Base-by-base conservation (phyloP, 2,888 invertebrate genomes). In the Sicus ferrugineus region DNA sequence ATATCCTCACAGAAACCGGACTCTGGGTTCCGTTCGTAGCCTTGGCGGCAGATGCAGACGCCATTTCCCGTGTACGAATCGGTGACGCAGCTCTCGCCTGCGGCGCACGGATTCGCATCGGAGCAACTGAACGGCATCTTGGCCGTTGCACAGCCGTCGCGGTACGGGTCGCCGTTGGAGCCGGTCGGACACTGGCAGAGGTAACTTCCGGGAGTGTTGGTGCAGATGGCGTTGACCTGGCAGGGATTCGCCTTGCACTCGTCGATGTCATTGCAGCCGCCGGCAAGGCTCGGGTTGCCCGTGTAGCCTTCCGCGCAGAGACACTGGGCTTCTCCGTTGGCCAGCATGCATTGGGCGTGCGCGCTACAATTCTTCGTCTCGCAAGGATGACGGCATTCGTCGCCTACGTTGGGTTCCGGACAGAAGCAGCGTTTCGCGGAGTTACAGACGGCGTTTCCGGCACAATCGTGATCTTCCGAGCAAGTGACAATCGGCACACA, bases 331-430 rank as follows among this genome's bases (percentile, higher is more conserved):
- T 89, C 88, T 79, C 93, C 92, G 79, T 93, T 93, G 67, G 92
- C 90, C 67, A 96, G 85, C 89, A 95, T 92, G 84, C 96, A 96
- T 80, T 95, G 93, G 6, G 95, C 92, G 84, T 96, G 96, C 61
- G 93, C 91, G 61, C 93, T 93, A 82, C 96, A 96, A 69, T 90
- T 89, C 46, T 93, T 87, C 30, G 91, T 89, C 87, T 96, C 96
- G 82, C 96, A 96, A 1, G 96, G 96, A 90, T 96, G 96, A 85
- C 95, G 90, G 79, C 96, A 96, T 80, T 95, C 94, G 77, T 95
- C 94, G 77, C 96, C 96, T 76, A 94, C 88, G 81, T 96, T 96
- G 0, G 96, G 96, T 79, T 94, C 94, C 2, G 95, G 96, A 78
- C 96, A 96, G 46, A 94, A 84, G 81, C 96, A 96, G 78, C 93